These are phyloP conservation scores for Hemithea aestivaria DNA, from an alignment of 2,888 invertebrate species.

Conservation along the genomic window DNA sequence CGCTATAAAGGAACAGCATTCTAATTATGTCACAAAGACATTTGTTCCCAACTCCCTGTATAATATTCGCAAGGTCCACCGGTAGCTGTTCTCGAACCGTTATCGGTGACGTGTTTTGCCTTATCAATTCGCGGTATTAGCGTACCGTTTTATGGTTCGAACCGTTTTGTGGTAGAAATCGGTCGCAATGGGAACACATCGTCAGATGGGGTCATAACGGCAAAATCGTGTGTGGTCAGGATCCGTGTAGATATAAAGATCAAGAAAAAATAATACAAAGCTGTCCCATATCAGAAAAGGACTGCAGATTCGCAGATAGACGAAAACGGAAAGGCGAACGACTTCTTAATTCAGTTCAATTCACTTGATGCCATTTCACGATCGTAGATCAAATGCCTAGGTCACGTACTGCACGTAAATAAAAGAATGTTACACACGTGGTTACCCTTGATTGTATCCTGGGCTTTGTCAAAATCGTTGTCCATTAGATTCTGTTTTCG, in stretches of 20 bases:
- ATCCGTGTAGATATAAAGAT: constrained; percentile 32
- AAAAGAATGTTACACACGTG: constrained; percentile 36
- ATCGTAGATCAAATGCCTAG: constrained; percentile 55
- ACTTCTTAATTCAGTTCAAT: constrained; percentile 17
- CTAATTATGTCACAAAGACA: constrained; percentile 22
- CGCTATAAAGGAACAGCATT: constrained; percentile 35
- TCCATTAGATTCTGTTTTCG: constrained; percentile 44
- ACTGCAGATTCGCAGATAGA: neutral
- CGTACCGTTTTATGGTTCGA: constrained; percentile 23
- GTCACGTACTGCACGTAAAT: constrained; percentile 53
- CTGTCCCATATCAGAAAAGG: constrained; percentile 8
- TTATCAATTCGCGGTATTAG: constrained; percentile 28
- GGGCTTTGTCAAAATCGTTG: constrained; percentile 55
- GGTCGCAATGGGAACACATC: constrained; percentile 22
- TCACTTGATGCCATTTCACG: constrained; percentile 45
- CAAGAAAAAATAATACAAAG: constrained; percentile 35
- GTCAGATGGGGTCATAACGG: constrained; percentile 25
- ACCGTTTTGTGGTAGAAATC: constrained; percentile 24
- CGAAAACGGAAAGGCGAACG: constrained; percentile 6
- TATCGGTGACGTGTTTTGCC: constrained; percentile 37
- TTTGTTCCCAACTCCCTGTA: constrained; percentile 33
- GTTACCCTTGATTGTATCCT: constrained; percentile 58
- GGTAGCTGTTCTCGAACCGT: constrained; percentile 35
- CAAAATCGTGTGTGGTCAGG: constrained; percentile 41
- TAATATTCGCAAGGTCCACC: constrained; percentile 37